phyloP scores from a whole-genome alignment of 2,797 vertebrate genomes.

The Pterois miles region DNA sequence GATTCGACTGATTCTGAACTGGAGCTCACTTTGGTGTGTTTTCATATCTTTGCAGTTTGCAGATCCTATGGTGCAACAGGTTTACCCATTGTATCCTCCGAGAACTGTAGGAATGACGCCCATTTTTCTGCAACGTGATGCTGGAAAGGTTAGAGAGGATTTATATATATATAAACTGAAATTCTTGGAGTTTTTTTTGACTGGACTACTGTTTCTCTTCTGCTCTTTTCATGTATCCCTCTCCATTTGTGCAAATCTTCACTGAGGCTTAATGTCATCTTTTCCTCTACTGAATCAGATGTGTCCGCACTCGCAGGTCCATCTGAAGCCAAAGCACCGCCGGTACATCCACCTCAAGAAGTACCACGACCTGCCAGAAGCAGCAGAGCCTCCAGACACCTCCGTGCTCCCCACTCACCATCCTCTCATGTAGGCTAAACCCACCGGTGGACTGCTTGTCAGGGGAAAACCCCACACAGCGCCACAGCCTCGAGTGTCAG shows the following conservation, averaged over 20 bases:
- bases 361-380: slow-evolving; percentile 5
- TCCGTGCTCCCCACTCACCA: background rate
- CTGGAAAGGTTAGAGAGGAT: slow-evolving; percentile 9
- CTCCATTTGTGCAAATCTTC: background rate
- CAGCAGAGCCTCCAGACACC: background rate
- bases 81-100: slow-evolving; percentile 14
- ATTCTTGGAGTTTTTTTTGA: background rate
- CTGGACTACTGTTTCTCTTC: background rate
- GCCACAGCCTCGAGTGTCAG: background rate
- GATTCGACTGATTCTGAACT: background rate
- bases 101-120: background rate
- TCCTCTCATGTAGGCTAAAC: slow-evolving; percentile 19
- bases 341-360: slow-evolving; percentile 46
- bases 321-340: slow-evolving; percentile 45
- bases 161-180: background rate
- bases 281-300: slow-evolving; percentile 47
- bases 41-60: background rate
- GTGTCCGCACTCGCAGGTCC: slow-evolving; percentile 29
- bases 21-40: background rate
- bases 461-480: background rate
- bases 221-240: background rate
- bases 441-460: no score
- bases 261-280: background rate
- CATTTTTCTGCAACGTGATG: slow-evolving; percentile 9
- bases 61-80: slow-evolving; percentile 7